phyloP scores from a whole-genome alignment of 2,113 vertebrate species.

The Tenebrosternarchus preto region DNA sequence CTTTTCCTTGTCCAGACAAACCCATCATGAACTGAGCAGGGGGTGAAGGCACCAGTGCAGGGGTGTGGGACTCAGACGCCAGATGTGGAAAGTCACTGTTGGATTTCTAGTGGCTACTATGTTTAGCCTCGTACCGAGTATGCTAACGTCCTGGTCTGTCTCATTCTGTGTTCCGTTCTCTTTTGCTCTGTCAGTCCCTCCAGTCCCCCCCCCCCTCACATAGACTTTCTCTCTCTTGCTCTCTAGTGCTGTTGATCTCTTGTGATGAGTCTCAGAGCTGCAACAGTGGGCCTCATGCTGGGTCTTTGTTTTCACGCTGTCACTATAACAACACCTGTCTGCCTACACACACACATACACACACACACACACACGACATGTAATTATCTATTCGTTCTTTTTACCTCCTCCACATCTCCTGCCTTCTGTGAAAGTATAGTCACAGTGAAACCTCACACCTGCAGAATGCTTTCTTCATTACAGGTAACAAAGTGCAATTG shows the following conservation, averaged over 20 bases:
- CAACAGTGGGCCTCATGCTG: conserved; percentile 48
- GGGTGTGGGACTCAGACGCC: not conserved
- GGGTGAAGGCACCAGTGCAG: not conserved
- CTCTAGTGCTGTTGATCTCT: not conserved
- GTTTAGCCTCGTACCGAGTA: not conserved
- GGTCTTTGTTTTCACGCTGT: conserved; percentile 55
- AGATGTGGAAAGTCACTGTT: not conserved
- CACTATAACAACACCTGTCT: conserved; percentile 61
- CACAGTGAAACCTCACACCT: too few relatives aligned
- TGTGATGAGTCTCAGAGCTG: conserved; percentile 35
- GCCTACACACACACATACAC: conserved; percentile 38
- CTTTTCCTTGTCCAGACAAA: not conserved
- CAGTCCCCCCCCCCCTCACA: too few relatives aligned
- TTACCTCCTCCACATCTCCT: not conserved
- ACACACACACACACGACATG: conserved; percentile 22
- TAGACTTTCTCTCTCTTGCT: not conserved
- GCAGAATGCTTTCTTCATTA: too few relatives aligned
- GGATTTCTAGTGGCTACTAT: not conserved
- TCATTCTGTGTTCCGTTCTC: not conserved
- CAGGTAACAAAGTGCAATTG: too few relatives aligned
- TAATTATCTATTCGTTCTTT: not conserved
- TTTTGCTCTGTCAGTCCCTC: too few relatives aligned
- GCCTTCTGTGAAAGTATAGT: not conserved
- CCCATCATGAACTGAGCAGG: not conserved
- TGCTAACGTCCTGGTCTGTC: not conserved